Evolutionary conservation across 2,888 invertebrate genomes (phyloP).

Genomic region (Seira sanloemensis): DNA sequence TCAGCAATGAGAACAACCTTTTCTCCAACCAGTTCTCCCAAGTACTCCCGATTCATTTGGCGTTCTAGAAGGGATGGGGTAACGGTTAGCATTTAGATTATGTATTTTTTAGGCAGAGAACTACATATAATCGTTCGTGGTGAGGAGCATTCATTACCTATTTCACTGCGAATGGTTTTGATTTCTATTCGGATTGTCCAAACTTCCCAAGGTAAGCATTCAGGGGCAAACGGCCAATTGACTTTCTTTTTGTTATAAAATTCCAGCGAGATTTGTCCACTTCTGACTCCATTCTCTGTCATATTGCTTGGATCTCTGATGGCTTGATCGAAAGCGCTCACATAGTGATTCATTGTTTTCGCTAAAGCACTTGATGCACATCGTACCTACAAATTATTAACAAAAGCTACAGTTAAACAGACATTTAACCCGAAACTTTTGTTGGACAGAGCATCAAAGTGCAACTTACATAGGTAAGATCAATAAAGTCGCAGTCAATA

Average conservation of each 20-base stretch:
- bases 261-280: conserved; percentile 91
- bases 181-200: conserved; percentile 97
- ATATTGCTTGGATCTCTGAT: conserved; percentile 74
- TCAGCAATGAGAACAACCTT: conserved; percentile 96
- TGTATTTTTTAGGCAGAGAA: too few species aligned
- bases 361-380: conserved; percentile 89
- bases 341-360: conserved; percentile 83
- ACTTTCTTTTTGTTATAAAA: conserved; percentile 95
- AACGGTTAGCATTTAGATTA: too few species aligned
- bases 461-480: conserved; percentile 91
- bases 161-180: conserved; percentile 89
- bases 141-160: conserved; percentile 77
- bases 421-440: too few species aligned
- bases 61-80: conserved; percentile 83
- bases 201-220: conserved; percentile 98
- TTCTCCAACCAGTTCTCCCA: conserved; percentile 91
- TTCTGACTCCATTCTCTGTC: conserved; percentile 72
- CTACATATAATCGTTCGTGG: too few species aligned
- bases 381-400: conserved; percentile 79
- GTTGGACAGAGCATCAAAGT: too few species aligned
- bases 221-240: conserved; percentile 92
- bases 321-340: conserved; percentile 75
- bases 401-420: too few species aligned
- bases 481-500: conserved; percentile 98
- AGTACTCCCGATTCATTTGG: conserved; percentile 90